Evolutionary conservation across 2,797 vertebrate species (phyloP).

Genomic region (Muraenolepis orangiensis): DNA sequence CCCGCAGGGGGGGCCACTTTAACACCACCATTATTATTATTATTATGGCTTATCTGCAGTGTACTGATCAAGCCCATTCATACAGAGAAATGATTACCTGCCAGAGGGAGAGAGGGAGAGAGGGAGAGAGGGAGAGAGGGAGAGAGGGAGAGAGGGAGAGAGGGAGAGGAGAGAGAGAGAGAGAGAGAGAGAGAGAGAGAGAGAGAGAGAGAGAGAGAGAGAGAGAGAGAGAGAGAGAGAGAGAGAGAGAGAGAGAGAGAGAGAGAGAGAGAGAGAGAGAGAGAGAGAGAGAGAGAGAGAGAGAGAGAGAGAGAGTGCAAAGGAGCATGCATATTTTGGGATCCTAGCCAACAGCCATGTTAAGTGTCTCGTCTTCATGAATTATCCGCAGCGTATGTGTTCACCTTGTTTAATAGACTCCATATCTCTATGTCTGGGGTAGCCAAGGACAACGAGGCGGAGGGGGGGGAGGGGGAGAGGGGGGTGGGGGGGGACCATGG

Average conservation of each 20-base stretch:
- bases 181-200: neutral
- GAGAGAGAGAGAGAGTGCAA: neutral
- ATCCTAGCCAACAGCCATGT: neutral
- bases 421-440: neutral
- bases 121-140: neutral
- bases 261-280: neutral
- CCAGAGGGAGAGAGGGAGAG: neutral
- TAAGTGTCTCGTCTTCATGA: neutral
- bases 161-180: neutral
- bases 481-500: no score
- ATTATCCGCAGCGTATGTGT: constrained; percentile 7
- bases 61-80: constrained; percentile 25
- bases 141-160: neutral
- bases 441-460: neutral
- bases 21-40: constrained; percentile 28
- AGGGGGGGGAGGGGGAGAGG: neutral
- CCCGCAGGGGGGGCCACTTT: constrained; percentile 3
- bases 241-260: neutral
- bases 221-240: no score
- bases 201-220: neutral
- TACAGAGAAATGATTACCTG: constrained; percentile 28
- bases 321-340: neutral
- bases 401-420: constrained; percentile 8
- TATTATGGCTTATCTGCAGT: constrained; percentile 33
- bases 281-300: no score